Evolutionary conservation across 2,888 invertebrate species (phyloP).

Genomic region (Diabrotica balteata): DNA sequence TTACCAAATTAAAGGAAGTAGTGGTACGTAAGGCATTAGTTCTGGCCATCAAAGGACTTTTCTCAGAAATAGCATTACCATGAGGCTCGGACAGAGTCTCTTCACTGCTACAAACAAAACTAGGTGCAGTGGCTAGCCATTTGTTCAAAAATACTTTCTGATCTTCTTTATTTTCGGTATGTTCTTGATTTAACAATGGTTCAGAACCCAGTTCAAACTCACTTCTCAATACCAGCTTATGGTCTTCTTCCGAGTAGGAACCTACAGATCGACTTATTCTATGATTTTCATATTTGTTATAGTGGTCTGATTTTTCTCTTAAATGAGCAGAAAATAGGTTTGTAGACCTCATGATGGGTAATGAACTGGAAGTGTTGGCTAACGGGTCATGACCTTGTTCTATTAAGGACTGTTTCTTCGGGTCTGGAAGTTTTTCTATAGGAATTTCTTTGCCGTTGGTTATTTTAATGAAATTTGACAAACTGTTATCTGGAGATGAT

Average conservation of each 20-base stretch:
- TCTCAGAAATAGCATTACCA: slow-evolving; percentile 35
- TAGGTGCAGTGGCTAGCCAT: slow-evolving; percentile 51
- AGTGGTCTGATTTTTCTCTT: slow-evolving; percentile 9
- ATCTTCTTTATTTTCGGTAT: slow-evolving; percentile 25
- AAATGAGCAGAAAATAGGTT: slow-evolving; percentile 34
- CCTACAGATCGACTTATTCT: slow-evolving; percentile 51
- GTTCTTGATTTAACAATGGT: slow-evolving; percentile 38
- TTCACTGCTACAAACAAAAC: slow-evolving; percentile 50
- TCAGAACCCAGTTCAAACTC: slow-evolving; percentile 50
- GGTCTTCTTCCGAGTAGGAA: slow-evolving; percentile 50
- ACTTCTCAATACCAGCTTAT: slow-evolving; percentile 30
- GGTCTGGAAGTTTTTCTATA: slow-evolving; percentile 23
- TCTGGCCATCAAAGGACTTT: slow-evolving; percentile 52
- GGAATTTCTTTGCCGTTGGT: slow-evolving; percentile 30
- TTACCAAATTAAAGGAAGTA: slow-evolving; percentile 59
- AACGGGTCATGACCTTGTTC: slow-evolving; percentile 58
- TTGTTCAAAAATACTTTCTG: slow-evolving; percentile 50
- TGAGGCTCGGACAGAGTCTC: slow-evolving; percentile 40
- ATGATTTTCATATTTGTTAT: slow-evolving; percentile 30
- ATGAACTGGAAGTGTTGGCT: slow-evolving; percentile 44
- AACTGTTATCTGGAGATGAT: slow-evolving; percentile 12
- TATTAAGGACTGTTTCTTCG: slow-evolving; percentile 36
- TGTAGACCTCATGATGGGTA: slow-evolving; percentile 32
- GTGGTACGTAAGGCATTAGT: slow-evolving; percentile 57
- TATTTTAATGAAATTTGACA: slow-evolving; percentile 29